A percentile compares a stretch with the other conserved stretches of the same genome.
phyloP scores from a whole-genome alignment of 2,113 vertebrate species.

The Irena cyanogastra region DNA sequence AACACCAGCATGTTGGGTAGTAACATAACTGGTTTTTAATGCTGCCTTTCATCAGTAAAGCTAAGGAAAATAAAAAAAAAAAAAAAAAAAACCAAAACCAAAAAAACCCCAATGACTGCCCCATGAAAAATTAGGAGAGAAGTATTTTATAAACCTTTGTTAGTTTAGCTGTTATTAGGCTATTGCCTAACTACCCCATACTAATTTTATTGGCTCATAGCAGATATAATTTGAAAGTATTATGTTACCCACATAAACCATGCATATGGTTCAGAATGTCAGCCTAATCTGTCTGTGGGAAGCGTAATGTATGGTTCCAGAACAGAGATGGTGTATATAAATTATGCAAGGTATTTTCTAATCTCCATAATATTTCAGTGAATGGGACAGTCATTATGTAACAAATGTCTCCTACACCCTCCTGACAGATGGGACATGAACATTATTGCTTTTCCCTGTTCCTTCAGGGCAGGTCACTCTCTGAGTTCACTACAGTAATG shows the following conservation, averaged over 20 bases:
- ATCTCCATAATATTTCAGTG: conserved; percentile 56
- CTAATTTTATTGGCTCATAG: conserved; percentile 44
- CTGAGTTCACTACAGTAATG: conserved; percentile 13
- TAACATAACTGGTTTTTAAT: background rate
- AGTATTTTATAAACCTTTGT: conserved; percentile 41
- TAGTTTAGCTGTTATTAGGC: conserved; percentile 46
- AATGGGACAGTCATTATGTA: conserved; percentile 44
- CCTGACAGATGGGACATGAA: conserved; percentile 49
- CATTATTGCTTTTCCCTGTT: conserved; percentile 49
- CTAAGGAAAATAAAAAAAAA: background rate
- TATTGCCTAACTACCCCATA: conserved; percentile 1
- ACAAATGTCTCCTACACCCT: conserved; percentile 42
- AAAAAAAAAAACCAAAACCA: no score
- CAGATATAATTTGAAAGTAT: conserved; percentile 43
- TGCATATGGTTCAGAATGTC: background rate
- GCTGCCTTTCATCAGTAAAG: background rate
- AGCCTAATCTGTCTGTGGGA: conserved; percentile 10
- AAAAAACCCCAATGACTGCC: background rate
- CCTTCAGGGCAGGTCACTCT: conserved; percentile 48
- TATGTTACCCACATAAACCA: conserved; percentile 37
- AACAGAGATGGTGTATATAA: conserved; percentile 30
- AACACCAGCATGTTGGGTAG: background rate
- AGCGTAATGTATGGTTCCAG: conserved; percentile 10
- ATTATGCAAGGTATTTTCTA: conserved; percentile 63
- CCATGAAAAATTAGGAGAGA: conserved; percentile 53